phyloP scores from a whole-genome alignment of 2,797 vertebrate species.

The Sciurus carolinensis region DNA sequence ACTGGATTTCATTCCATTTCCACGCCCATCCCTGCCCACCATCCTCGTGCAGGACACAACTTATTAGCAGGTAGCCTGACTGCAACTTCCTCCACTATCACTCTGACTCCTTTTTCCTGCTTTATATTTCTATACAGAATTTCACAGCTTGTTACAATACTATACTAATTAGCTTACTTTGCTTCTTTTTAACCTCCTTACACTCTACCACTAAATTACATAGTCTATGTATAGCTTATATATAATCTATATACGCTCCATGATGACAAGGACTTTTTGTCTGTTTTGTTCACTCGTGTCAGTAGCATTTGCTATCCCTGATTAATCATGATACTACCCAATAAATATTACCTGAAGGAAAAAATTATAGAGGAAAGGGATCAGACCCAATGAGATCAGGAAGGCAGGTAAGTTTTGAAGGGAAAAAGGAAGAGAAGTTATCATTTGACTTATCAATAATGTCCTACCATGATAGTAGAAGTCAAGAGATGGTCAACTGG shows the following conservation, averaged over 20 bases:
- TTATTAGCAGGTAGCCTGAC: neutral
- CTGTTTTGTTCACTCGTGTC: neutral
- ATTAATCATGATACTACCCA: neutral
- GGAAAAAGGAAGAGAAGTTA: neutral
- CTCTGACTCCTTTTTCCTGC: neutral
- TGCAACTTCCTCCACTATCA: neutral
- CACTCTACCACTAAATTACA: too few species aligned
- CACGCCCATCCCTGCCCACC: neutral
- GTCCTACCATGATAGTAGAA: neutral
- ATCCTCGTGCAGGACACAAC: neutral
- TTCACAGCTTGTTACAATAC: neutral
- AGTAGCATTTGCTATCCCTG: neutral
- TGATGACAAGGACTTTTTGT: neutral
- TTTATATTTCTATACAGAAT: neutral
- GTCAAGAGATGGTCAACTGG: neutral
- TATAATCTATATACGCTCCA: neutral
- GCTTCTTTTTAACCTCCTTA: neutral
- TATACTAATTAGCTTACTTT: neutral
- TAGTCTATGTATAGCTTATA: too few species aligned
- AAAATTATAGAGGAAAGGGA: neutral
- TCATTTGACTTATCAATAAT: neutral
- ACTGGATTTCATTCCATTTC: neutral
- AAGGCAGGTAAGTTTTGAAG: slow-evolving; percentile 19
- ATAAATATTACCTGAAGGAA: neutral
- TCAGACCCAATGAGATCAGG: neutral